These are phyloP conservation scores for Ornithoptera alexandrae DNA, from an alignment of 2,888 invertebrate species.

Conservation along the genomic window DNA sequence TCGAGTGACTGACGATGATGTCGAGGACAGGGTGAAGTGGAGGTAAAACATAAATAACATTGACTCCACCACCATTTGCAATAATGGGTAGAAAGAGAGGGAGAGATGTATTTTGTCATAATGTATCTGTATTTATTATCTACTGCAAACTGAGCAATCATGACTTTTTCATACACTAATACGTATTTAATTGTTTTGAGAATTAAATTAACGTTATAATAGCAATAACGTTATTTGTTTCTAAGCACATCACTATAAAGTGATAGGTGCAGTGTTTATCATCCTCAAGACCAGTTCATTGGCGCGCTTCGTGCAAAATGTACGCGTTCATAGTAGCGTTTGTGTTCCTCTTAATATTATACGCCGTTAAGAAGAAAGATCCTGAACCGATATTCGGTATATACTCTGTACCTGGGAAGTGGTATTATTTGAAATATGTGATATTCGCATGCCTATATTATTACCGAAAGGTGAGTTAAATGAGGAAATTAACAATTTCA, in stretches of 20 bases:
- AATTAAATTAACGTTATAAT: not conserved
- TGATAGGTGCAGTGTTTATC: conserved; percentile 22
- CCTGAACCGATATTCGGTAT: conserved; percentile 79
- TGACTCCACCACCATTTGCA: no score
- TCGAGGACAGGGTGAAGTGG: no score
- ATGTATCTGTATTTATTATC: no score
- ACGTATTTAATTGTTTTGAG: no score
- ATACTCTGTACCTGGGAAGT: conserved; percentile 82
- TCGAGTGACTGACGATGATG: no score
- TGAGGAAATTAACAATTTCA: no score
- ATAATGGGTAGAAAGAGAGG: no score
- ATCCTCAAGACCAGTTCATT: conserved; percentile 26
- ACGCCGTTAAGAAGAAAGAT: conserved; percentile 52
- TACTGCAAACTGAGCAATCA: no score
- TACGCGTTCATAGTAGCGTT: conserved; percentile 31
- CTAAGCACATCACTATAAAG: conserved; percentile 14
- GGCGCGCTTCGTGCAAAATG: conserved; percentile 27
- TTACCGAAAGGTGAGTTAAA: conserved; percentile 73
- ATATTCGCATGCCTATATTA: conserved; percentile 76
- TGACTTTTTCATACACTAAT: no score
- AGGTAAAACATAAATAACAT: no score
- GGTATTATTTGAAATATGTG: conserved; percentile 82
- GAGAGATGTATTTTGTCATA: no score
- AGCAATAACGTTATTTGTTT: not conserved
- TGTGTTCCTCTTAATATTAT: conserved; percentile 47